A percentile compares a stretch with the other conserved stretches of the same genome.
These are phyloP conservation scores for Phyllostomus hastatus DNA, from an alignment of 2,113 vertebrate genomes.

Conservation along the genomic window DNA sequence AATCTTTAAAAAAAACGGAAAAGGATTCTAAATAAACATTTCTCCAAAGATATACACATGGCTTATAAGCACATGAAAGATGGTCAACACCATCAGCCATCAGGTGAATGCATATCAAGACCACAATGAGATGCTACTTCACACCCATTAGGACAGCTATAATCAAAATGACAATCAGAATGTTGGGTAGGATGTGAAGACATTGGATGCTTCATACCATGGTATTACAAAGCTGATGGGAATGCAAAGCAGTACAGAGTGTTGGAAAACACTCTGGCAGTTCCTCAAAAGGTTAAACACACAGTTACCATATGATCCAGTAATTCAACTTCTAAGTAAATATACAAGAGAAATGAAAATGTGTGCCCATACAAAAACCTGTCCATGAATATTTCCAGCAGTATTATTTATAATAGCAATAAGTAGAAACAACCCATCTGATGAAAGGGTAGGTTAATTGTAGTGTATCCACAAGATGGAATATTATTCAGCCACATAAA, in stretches of 20 bases:
- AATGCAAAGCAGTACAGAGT: background rate
- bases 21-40: slow-evolving; percentile 21
- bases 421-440: background rate
- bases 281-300: slow-evolving; percentile 8
- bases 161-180: background rate
- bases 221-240: too few relatives aligned
- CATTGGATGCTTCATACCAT: background rate
- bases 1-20: background rate
- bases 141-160: background rate
- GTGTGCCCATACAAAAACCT: slow-evolving; percentile 9
- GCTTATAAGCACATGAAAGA: background rate
- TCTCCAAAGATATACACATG: background rate
- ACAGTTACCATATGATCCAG: background rate
- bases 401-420: background rate
- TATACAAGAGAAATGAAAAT: background rate
- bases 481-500: background rate
- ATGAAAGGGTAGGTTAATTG: background rate
- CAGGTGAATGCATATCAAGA: background rate
- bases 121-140: background rate
- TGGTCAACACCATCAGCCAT: background rate
- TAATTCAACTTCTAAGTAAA: slow-evolving; percentile 11
- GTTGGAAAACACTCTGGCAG: background rate
- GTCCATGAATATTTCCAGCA: background rate
- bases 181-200: background rate
- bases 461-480: background rate